Percentiles rank a stretch among this genome's conserved stretches.
Conservation (phyloP, 2,113 vertebrate genomes). For the Ciconia boyciana region DNA sequence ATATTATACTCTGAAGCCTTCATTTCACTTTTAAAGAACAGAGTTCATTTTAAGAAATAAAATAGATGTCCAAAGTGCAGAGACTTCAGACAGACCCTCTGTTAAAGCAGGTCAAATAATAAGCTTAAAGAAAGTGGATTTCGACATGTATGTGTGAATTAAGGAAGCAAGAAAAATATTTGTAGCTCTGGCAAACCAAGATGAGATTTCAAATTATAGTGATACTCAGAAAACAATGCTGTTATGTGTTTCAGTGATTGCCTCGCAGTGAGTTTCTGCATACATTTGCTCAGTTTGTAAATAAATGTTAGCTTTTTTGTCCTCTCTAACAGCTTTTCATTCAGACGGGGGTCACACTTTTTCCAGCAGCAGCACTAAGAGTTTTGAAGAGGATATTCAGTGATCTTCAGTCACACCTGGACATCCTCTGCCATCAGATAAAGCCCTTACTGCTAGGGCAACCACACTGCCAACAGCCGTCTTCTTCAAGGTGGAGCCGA, state of each 20-base stretch:
- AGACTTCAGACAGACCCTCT: not conserved
- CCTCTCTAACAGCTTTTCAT: not conserved
- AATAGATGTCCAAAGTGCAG: not conserved
- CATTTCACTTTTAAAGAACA: not conserved
- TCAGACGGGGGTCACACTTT: not conserved
- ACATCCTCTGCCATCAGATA: not conserved
- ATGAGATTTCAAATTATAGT: not conserved
- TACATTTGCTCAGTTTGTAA: not conserved
- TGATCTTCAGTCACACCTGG: not conserved
- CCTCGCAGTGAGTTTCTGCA: not conserved
- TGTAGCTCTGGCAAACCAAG: not conserved
- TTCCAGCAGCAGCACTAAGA: not conserved
- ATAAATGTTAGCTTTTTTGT: not conserved
- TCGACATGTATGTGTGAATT: not conserved
- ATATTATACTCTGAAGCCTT: not conserved
- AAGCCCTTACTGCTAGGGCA: not conserved
- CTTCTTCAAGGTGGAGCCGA: not conserved
- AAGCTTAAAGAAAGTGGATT: not conserved
- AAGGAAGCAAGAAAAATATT: not conserved
- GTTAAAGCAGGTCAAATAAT: not conserved
- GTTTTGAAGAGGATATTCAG: not conserved
- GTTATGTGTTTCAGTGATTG: not conserved
- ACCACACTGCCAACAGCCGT: accelerated
- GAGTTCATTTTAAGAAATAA: not conserved
- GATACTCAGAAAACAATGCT: not conserved